Percentiles rank a stretch among this genome's conserved stretches.
These are phyloP conservation scores for Rhyzopertha dominica DNA, from an alignment of 1,140 invertebrate species.

Conservation along the genomic window DNA sequence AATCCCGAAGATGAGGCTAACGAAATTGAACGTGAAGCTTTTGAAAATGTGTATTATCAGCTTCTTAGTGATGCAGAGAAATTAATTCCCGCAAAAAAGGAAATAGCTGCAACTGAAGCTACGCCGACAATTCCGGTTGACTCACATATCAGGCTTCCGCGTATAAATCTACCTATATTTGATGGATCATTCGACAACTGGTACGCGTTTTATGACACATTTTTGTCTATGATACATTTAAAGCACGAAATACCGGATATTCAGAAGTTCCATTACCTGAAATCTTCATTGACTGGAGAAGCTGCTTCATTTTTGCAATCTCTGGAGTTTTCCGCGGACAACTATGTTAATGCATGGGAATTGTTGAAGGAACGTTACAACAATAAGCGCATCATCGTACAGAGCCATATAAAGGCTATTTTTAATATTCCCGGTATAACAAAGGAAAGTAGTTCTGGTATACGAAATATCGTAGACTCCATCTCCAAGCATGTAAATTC, in stretches of 20 bases:
- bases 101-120: no score
- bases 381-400: constrained; percentile 37
- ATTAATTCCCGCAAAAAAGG: no score
- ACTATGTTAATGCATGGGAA: constrained; percentile 41
- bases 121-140: no score
- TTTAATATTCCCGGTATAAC: constrained; percentile 26
- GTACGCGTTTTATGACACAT: constrained; percentile 32
- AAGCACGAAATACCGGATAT: constrained; percentile 25
- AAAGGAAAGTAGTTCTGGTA: constrained; percentile 21
- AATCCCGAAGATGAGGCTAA: no score
- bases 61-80: no score
- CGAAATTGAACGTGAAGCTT: no score
- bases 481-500: constrained; percentile 35
- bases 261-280: constrained; percentile 39
- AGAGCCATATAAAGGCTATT: constrained; percentile 38
- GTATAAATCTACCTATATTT: constrained; percentile 35
- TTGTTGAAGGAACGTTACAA: constrained; percentile 40
- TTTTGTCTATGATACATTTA: constrained; percentile 32
- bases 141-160: no score
- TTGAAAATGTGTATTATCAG: no score
- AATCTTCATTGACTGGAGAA: constrained; percentile 30
- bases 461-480: constrained; percentile 38
- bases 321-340: constrained; percentile 35
- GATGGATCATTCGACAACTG: constrained; percentile 35
- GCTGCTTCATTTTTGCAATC: constrained; percentile 31